Percentiles rank a stretch among this genome's conserved stretches.
Conservation (phyloP, 2,797 vertebrate genomes). For the Gymnoscopelus microlampas region DNA sequence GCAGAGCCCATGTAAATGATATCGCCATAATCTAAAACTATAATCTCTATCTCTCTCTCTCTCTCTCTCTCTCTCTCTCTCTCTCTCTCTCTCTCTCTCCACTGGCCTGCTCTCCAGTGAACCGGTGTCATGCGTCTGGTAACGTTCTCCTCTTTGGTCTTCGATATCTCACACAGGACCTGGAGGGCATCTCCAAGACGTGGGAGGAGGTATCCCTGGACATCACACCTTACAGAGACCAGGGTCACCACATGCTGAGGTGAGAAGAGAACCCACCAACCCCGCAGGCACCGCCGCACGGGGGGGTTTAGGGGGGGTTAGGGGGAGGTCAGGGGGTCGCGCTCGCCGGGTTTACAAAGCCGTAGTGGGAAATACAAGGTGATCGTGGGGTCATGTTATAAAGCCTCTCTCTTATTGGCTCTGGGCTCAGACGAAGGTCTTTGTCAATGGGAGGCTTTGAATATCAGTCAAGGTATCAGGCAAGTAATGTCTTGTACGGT, state of each 20-base stretch:
- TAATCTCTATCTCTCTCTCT: neutral
- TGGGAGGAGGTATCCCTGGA: conserved; percentile 84
- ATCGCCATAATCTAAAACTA: too few relatives aligned
- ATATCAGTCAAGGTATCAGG: too few relatives aligned
- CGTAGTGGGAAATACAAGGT: conserved; percentile 24
- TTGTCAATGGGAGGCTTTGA: too few relatives aligned
- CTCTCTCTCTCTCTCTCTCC: neutral
- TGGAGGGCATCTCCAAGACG: conserved; percentile 83
- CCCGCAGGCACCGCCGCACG: conserved; percentile 5
- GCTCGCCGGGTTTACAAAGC: neutral
- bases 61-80: neutral
- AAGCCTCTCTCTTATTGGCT: too few relatives aligned
- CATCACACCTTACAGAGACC: conserved; percentile 85
- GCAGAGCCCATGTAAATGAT: too few relatives aligned
- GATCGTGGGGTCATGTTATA: conserved; percentile 17
- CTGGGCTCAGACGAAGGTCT: too few relatives aligned
- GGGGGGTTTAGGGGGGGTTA: neutral
- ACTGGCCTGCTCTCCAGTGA: conserved; percentile 8
- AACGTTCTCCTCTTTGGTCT: conserved; percentile 14
- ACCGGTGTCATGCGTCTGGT: conserved; percentile 23
- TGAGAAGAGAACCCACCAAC: conserved; percentile 52
- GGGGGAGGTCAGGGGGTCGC: conserved; percentile 23
- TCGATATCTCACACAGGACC: conserved; percentile 72
- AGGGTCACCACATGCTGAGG: conserved; percentile 85
- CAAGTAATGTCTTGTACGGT: too few relatives aligned